Percentiles rank a stretch among this genome's conserved stretches.
Conservation (phyloP, 2,888 invertebrate genomes). For the Dasypogon diadema region DNA sequence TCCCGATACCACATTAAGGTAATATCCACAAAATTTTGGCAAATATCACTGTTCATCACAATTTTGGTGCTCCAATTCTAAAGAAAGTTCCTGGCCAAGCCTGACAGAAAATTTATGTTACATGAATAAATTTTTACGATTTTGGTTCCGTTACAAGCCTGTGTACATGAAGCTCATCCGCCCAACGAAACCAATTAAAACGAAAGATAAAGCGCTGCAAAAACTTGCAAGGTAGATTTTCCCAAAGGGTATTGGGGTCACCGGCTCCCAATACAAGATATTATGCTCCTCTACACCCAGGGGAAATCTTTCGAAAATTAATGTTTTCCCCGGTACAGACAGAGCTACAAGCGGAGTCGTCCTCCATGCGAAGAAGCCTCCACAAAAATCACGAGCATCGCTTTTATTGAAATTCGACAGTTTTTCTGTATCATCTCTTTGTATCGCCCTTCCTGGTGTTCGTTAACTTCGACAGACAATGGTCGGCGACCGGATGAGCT, state of each 20-base stretch:
- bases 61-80: no score
- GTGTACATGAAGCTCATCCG: neutral
- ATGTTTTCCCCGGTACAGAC: constrained; percentile 14
- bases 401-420: constrained; percentile 30
- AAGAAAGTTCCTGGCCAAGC: neutral
- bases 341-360: neutral
- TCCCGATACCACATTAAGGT: no score
- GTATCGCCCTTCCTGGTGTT: constrained; percentile 6
- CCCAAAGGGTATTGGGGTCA: constrained; percentile 10
- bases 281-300: neutral
- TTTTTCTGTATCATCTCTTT: neutral
- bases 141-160: neutral
- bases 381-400: neutral
- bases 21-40: no score
- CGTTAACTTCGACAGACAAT: neutral
- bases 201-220: neutral
- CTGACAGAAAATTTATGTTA: neutral
- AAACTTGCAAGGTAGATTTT: constrained; percentile 2
- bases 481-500: neutral
- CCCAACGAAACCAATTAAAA: neutral
- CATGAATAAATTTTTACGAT: neutral
- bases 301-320: constrained; percentile 36
- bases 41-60: no score
- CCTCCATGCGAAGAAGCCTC: neutral
- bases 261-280: neutral